Evolutionary conservation across 2,888 invertebrate species (phyloP), one percentile per base, ranked within the genome.

Genomic region (Eristalinus sepulchralis): DNA sequence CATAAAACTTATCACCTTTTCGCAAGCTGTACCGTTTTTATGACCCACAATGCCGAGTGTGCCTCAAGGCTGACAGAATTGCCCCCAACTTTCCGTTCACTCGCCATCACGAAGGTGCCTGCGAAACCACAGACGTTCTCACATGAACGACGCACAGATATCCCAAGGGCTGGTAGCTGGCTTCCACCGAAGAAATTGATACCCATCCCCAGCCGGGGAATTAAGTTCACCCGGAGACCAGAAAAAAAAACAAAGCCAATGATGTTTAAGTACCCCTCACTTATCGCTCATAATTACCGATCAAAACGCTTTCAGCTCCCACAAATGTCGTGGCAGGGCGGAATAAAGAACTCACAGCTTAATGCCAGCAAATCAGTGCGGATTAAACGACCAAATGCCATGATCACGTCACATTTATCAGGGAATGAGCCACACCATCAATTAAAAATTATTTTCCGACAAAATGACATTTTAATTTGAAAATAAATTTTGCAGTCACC

Each of bases 381-480:
- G 75, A 86, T 86, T 79, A 86, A 86, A 86, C 66, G 86, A 86
- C 83, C 86, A 75, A 71, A 86, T 86, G 86, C 86, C 86, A 86
- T 86, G 86, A 86, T 86, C 83, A 83, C 70, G 86, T 86, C 86
- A 67, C 78, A 86, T 86, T 86, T 83, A 86, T 86, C 86, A 86
- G 66, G 31, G 66, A 83, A 86, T 83, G 83, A 83, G 83, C 83
- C 83, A 83, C 47, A 47, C 86, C 83, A 86, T 86, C 86, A 86
- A 86, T 86, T 86, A 86, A 86, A 86, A 86, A 86, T 86, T 77
- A 85, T 88, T 89, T 88, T 82, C 89, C 89, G 88, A 89, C 90
- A 88, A 90, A 90, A 92, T 92, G 91, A 90, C 92, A 91, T 91
- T 92, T 92, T 92, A 91, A 92, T 92, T 92, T 90, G 91, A 90